Base-by-base conservation (phyloP, 2,797 vertebrate species). In the Eidolon dupreanum region DNA sequence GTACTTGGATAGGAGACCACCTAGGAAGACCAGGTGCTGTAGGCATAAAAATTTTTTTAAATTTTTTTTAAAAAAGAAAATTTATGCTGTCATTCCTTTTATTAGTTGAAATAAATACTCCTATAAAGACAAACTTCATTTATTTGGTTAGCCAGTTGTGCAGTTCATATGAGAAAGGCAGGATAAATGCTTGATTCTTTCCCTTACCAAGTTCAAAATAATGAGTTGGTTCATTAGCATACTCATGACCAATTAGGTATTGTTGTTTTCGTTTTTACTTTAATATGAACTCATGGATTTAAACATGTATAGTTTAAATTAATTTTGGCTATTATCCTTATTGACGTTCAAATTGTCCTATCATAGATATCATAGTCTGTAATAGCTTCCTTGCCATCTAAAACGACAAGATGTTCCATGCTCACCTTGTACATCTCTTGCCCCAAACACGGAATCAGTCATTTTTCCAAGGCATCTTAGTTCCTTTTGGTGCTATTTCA, bases 201-300 rank as follows among this genome's bases (percentile, higher is more conserved):
- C 61, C 9, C 71, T 55, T 82, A 57, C 17, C 53, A 84, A 41
- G 17, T 53, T 88, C 43, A 95, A 15, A 77, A 43, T 86, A 77
- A 68, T 57, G 57, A 46, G 20, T 38, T 81, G 51, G 12, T 78
- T 95, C 55, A 41, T 88, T 65, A 78, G 10, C 36, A 41, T 79
- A 12, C 46, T 75, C 31, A 36, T 81, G 43, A 36, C n/a, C 17
- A 70, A 43, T 70, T 70, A 82, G 28, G 33, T 77, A 68, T 82
- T 90, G 26, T 82, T 90, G 26, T 55, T 68, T 93, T 77, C 36
- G 7, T 49, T 94, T 55, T 79, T 82, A 77, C 24, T 91, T 96
- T 86, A 68, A 57, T 87, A 22, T 92, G 28, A 89, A 89, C 26
- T 49, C 26, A 26, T 59, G 38, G 22, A 28, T 87, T 86, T 88